Base-by-base conservation (phyloP, 2,888 invertebrate species). In the Eupithecia exiguata region DNA sequence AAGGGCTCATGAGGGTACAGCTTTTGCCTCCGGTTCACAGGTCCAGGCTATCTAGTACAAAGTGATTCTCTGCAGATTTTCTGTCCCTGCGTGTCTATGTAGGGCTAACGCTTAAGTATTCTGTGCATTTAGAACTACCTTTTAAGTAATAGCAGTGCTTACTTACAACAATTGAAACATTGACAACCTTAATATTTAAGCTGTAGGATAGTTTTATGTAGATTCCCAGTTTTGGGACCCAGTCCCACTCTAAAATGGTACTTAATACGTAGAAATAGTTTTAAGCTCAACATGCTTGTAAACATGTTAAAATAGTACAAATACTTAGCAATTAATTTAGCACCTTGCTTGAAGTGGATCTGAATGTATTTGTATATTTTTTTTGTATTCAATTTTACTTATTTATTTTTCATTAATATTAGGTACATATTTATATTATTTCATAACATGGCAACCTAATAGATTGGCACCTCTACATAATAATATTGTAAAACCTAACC, bases 221-320 rank as follows among this genome's bases (percentile, higher is more conserved):
- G 18, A 63, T 53, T 73, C 67, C 49, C 70, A 70, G 36, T 10
- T 68, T 12, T 71, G 63, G 74, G 63, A 65, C 71, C 30, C 36
- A 53, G 70, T 74, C 46, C 71, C 74, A 74, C 68, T 68, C 30
- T 68, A 36, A 68, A 73, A 70, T 62, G 49, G 73, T 70, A 74
- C 70, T 25, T 58, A 58, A 58, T 58, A 25, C 5, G 4, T 58
- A 25, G 21, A 25, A 14, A 25, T 70, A 62, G 36, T 16, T 68
- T 63, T 74, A 63, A 68, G 74, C 68, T 74, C 67, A 35, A 68
- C 49, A 30, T 73, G 61, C 63, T 62, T 35, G 7, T 62, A 12
- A 21, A 58, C 58, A 58, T 10, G 62, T 9, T 62, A 53, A 67
- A 46, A 43, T 38, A 46, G 67, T 67, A 67, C 68, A 68, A 68